These are phyloP conservation scores for Caenorhabditis brenneri DNA, from an alignment of 1,140 invertebrate genomes.

Conservation along the genomic window DNA sequence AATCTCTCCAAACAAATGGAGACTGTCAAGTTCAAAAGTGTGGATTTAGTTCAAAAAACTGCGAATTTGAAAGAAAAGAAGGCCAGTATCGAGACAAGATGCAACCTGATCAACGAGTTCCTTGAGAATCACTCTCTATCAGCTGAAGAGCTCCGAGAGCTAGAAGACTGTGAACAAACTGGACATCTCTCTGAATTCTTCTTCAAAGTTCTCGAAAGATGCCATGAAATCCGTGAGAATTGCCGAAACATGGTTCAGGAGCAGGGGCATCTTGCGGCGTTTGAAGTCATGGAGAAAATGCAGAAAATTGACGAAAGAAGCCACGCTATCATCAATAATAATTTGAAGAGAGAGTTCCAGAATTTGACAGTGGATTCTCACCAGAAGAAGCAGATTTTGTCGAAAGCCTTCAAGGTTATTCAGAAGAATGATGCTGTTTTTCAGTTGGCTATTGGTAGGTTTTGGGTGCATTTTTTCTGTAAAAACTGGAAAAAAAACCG, in stretches of 20 bases:
- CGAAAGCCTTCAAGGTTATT: slow-evolving; percentile 9
- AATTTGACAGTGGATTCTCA: slow-evolving; percentile 7
- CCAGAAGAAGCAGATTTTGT: slow-evolving; percentile 13
- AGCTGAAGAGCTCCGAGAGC: not conserved
- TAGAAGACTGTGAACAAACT: slow-evolving; percentile 9
- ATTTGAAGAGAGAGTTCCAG: slow-evolving; percentile 26
- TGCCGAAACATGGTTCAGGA: slow-evolving; percentile 20
- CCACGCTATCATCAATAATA: slow-evolving; percentile 11
- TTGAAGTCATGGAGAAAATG: slow-evolving; percentile 31
- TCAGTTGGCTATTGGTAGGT: not conserved
- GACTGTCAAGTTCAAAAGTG: slow-evolving; percentile 4
- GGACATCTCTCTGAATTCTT: slow-evolving; percentile 19
- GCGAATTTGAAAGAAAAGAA: slow-evolving; percentile 27
- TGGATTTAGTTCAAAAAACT: slow-evolving; percentile 22
- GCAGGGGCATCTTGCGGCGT: slow-evolving; percentile 14
- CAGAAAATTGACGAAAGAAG: slow-evolving; percentile 30
- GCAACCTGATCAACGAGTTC: slow-evolving; percentile 28
- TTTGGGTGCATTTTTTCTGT: no score
- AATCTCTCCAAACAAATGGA: slow-evolving; percentile 27
- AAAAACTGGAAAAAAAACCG: not conserved
- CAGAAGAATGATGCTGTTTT: slow-evolving; percentile 17
- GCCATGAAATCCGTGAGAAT: slow-evolving; percentile 13
- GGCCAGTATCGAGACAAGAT: not conserved
- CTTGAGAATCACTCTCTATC: not conserved
- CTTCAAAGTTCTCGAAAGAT: slow-evolving; percentile 30